Percentiles rank a stretch among this genome's conserved stretches.
Conservation (phyloP, 2,888 invertebrate genomes). For the Bombylius discolor region DNA sequence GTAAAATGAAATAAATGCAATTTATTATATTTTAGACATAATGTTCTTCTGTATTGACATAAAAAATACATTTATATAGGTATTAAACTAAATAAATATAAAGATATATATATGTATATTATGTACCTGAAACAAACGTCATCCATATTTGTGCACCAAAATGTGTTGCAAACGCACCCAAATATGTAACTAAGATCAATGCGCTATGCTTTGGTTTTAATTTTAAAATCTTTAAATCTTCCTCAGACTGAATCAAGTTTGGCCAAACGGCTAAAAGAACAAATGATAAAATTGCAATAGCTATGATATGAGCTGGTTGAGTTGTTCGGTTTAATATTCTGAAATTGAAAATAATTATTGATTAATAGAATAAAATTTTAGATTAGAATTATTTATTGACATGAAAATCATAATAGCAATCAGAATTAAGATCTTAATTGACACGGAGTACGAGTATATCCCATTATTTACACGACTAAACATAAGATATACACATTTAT, state of each 20-base stretch:
- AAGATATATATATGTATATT: neutral
- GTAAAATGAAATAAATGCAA: no score
- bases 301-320: conserved; percentile 68
- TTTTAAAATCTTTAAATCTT: neutral
- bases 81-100: no score
- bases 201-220: conserved; percentile 18
- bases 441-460: no score
- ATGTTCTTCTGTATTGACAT: no score
- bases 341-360: neutral
- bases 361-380: no score
- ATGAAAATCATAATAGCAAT: no score
- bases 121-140: conserved; percentile 73
- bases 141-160: conserved; percentile 87
- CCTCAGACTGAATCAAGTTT: conserved; percentile 27
- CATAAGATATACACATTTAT: no score
- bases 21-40: no score
- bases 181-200: conserved; percentile 49
- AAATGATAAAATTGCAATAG: conserved; percentile 44
- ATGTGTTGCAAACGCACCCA: conserved; percentile 66
- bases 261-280: conserved; percentile 41
- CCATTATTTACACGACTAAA: no score
- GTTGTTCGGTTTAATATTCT: conserved; percentile 60
- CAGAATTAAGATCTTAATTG: no score
- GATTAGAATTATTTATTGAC: no score
- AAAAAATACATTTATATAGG: neutral